These are phyloP conservation scores for Morinoia aosen DNA, from an alignment of 2,888 invertebrate genomes.

Conservation along the genomic window DNA sequence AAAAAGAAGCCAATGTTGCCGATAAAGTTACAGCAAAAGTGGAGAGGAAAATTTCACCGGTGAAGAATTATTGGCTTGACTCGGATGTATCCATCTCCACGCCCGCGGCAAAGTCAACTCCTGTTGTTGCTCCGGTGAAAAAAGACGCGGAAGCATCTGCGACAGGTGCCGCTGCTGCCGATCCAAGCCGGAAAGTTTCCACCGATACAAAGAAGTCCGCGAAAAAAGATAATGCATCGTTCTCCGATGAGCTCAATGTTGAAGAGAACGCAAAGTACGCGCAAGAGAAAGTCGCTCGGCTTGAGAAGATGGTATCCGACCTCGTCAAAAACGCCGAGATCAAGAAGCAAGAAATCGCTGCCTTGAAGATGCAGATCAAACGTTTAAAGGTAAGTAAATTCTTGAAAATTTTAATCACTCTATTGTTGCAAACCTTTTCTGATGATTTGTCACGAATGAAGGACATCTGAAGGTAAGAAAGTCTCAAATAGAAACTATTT, in stretches of 20 bases:
- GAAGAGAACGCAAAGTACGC: conserved; percentile 45
- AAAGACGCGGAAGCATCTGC: background rate
- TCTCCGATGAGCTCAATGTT: conserved; percentile 21
- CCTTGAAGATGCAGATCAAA: conserved; percentile 72
- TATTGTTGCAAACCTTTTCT: background rate
- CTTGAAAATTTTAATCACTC: background rate
- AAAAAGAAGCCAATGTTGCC: background rate
- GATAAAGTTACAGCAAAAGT: conserved; percentile 13
- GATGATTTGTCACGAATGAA: background rate
- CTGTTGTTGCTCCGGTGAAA: background rate
- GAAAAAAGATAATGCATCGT: conserved; percentile 56
- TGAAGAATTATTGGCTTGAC: background rate
- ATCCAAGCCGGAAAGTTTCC: conserved; percentile 16
- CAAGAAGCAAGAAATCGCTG: conserved; percentile 73
- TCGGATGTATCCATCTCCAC: background rate
- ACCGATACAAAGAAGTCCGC: conserved; percentile 29
- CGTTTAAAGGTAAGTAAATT: conserved; percentile 69
- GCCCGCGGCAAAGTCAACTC: background rate
- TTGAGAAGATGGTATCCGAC: conserved; percentile 73
- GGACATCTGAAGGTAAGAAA: background rate
- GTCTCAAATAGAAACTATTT: background rate
- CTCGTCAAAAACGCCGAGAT: conserved; percentile 72
- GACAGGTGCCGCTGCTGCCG: background rate
- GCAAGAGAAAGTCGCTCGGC: conserved; percentile 60
- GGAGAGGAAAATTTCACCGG: background rate